These are phyloP conservation scores for Crypturellus tataupa DNA, from an alignment of 2,797 vertebrate species.

Conservation along the genomic window DNA sequence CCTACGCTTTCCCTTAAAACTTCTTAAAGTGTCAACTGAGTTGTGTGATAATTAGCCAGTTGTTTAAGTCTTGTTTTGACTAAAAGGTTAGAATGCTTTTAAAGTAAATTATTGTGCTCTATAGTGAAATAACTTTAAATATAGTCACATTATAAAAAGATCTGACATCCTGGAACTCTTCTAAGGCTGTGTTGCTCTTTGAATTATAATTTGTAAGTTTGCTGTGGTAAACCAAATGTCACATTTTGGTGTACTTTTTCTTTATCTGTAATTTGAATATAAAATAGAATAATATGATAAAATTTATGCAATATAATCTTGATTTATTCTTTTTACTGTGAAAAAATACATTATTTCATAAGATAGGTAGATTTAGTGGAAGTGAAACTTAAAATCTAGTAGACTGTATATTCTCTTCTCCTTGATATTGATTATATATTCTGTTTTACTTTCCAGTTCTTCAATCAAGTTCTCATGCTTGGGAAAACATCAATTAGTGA, in stretches of 20 bases:
- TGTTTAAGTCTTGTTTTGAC: slow-evolving; percentile 2
- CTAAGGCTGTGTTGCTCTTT: not conserved
- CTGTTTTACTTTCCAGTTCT: slow-evolving; percentile 87
- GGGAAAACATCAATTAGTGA: slow-evolving; percentile 99
- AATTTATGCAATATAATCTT: not conserved
- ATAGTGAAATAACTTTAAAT: not conserved
- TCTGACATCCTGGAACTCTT: not conserved
- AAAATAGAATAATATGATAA: not conserved
- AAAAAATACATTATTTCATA: not conserved
- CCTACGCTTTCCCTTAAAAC: not conserved
- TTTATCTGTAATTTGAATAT: not conserved
- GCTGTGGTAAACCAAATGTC: not conserved
- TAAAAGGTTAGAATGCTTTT: not conserved
- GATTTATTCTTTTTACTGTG: not conserved
- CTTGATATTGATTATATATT: slow-evolving; percentile 17
- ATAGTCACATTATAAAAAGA: not conserved
- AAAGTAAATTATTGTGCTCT: not conserved
- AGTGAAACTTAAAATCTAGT: not conserved
- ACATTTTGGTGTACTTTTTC: not conserved
- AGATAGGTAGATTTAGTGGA: not conserved
- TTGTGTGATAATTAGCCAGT: not conserved
- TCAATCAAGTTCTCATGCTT: slow-evolving; percentile 99
- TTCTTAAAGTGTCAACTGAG: not conserved
- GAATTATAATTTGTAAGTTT: not conserved
- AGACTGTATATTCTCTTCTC: not conserved